Percentiles rank a stretch among this genome's conserved stretches.
Conservation (phyloP, 1,140 invertebrate species). For the Drosophila chauvacae region DNA sequence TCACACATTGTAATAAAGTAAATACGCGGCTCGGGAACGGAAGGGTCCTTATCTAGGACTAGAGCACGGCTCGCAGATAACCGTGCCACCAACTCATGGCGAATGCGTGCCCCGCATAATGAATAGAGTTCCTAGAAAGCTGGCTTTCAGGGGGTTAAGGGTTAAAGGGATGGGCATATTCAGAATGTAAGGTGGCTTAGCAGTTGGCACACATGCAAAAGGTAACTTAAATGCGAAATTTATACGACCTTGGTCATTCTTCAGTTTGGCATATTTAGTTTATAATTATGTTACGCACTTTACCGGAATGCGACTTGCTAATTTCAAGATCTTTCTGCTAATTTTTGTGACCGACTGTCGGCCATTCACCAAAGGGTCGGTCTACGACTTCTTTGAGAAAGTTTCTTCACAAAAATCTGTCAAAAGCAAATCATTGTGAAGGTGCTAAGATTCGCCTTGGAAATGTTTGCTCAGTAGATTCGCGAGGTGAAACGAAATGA, state of each 20-base stretch:
- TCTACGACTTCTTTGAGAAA: conserved; percentile 30
- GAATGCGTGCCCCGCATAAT: conserved; percentile 71
- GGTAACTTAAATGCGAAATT: conserved; percentile 25
- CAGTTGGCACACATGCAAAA: conserved; percentile 20
- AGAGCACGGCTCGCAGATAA: conserved; percentile 54
- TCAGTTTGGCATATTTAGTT: background rate
- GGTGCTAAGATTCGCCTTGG: conserved; percentile 29
- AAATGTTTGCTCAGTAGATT: conserved; percentile 35
- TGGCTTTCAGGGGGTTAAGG: conserved; percentile 10
- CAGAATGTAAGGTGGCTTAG: conserved; percentile 12
- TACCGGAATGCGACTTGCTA: conserved; percentile 22
- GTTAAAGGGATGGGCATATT: background rate
- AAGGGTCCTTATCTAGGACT: conserved; percentile 45
- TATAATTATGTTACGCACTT: conserved; percentile 39
- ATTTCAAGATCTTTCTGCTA: conserved; percentile 39
- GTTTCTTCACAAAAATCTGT: conserved; percentile 39
- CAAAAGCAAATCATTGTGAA: conserved; percentile 51
- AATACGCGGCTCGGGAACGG: conserved; percentile 25
- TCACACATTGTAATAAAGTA: conserved; percentile 52
- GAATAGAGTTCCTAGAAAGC: conserved; percentile 46
- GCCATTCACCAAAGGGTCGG: conserved; percentile 37
- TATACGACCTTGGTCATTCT: conserved; percentile 19
- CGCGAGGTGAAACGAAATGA: conserved; percentile 35
- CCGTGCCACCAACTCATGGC: conserved; percentile 59
- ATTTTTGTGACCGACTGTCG: conserved; percentile 37